phyloP scores from a whole-genome alignment of 2,113 vertebrate species.

The Eulemur rufifrons region DNA sequence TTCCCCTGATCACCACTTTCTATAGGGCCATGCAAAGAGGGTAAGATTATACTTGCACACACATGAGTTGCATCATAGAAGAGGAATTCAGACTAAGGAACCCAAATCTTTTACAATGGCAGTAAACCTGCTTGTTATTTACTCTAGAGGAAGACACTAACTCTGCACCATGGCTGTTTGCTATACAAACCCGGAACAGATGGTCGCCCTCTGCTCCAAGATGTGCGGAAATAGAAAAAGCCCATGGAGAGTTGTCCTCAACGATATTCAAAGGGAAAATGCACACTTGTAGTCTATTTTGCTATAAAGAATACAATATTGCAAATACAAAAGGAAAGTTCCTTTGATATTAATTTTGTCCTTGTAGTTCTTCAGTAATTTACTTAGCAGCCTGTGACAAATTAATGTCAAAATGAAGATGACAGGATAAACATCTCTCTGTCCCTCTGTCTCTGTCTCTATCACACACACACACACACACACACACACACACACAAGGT shows the following conservation, averaged over 20 bases:
- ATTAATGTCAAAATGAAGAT: neutral
- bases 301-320: neutral
- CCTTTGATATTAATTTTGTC: neutral
- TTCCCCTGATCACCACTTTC: neutral
- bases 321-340: neutral
- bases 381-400: neutral
- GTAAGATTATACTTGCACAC: neutral
- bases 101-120: neutral
- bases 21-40: neutral
- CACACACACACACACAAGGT: neutral
- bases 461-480: neutral
- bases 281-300: neutral
- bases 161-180: neutral
- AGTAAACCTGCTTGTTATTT: neutral
- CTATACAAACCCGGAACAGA: neutral
- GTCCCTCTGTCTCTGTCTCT: neutral
- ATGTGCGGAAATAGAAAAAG: neutral
- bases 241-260: neutral
- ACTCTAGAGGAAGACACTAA: neutral
- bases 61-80: neutral
- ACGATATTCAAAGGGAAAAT: neutral
- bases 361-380: neutral
- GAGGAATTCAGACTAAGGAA: neutral
- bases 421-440: neutral
- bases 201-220: neutral